Evolutionary conservation across 2,888 invertebrate species (phyloP).

Genomic region (Atherix ibis): DNA sequence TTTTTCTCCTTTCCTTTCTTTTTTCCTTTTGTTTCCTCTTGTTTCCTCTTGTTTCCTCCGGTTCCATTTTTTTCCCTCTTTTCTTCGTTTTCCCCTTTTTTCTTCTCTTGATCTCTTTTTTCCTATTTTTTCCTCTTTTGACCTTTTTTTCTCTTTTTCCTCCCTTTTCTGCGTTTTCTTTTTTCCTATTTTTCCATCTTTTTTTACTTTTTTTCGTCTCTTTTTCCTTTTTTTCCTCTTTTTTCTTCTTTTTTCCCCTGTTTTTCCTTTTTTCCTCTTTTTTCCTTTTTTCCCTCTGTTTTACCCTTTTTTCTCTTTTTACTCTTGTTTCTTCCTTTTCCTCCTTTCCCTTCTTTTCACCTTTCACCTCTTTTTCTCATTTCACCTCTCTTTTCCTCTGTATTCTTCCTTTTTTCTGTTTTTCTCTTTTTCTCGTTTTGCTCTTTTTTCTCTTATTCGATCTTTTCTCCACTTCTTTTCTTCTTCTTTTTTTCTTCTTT

Average conservation of each 20-base stretch:
- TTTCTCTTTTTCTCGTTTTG: not conserved
- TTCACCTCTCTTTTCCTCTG: not conserved
- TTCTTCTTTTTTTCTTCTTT: not conserved
- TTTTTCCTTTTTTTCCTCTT: slow-evolving; percentile 8
- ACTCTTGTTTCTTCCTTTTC: not conserved
- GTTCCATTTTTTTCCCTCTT: no score
- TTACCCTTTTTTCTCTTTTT: not conserved
- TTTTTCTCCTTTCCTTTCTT: no score
- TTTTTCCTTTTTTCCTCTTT: not conserved
- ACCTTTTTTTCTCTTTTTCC: not conserved
- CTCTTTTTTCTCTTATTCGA: not conserved
- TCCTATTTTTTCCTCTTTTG: not conserved
- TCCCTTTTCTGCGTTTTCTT: not conserved
- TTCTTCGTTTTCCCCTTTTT: no score
- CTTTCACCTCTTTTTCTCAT: not conserved
- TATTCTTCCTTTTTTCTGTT: not conserved
- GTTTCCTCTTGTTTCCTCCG: no score
- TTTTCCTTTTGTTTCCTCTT: no score
- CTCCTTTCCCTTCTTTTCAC: not conserved
- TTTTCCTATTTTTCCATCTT: slow-evolving; percentile 5
- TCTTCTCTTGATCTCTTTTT: no score
- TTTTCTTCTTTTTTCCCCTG: slow-evolving; percentile 4
- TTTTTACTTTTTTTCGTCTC: slow-evolving; percentile 9
- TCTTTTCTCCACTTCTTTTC: not conserved
- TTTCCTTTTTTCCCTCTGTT: not conserved